A percentile compares a stretch with the other conserved stretches of the same genome.
Evolutionary conservation across 2,888 invertebrate genomes (phyloP).

Genomic region (Podotricha telesiphe): DNA sequence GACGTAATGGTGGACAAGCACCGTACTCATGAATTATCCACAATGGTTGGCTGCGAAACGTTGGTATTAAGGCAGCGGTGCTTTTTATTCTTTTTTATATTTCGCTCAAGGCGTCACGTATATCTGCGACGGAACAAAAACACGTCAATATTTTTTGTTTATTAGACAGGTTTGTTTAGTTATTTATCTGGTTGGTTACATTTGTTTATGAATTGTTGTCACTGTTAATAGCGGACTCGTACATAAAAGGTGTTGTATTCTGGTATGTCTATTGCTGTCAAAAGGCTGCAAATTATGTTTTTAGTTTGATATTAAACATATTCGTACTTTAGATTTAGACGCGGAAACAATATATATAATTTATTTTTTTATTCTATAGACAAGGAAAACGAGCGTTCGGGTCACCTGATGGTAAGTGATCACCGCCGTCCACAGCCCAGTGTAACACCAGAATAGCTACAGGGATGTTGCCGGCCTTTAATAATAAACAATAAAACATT

Average conservation of each 20-base stretch:
- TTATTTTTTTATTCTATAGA: too few species aligned
- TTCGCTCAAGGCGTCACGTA: neutral
- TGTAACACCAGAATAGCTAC: too few species aligned
- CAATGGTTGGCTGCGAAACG: conserved; percentile 63
- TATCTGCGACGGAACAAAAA: neutral
- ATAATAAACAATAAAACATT: too few species aligned
- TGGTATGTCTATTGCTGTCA: neutral
- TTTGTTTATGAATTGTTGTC: conserved; percentile 14
- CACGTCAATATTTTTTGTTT: conserved; percentile 13
- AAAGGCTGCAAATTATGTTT: too few species aligned
- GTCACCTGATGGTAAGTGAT: too few species aligned
- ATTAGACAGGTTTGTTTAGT: conserved; percentile 15
- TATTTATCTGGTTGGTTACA: conserved; percentile 10
- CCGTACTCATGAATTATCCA: conserved; percentile 68
- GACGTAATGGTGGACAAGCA: conserved; percentile 57
- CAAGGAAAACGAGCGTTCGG: too few species aligned
- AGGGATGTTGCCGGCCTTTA: too few species aligned
- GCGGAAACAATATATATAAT: neutral
- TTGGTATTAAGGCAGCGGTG: conserved; percentile 59
- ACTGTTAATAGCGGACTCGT: neutral
- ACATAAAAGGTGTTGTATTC: too few species aligned
- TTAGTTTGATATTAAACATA: too few species aligned
- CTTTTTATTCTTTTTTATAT: neutral
- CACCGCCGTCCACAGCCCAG: too few species aligned
- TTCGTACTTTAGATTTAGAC: too few species aligned